Percentiles rank a stretch among this genome's conserved stretches.
Conservation (phyloP, 1,140 invertebrate genomes). For the Lucilia sericata region DNA sequence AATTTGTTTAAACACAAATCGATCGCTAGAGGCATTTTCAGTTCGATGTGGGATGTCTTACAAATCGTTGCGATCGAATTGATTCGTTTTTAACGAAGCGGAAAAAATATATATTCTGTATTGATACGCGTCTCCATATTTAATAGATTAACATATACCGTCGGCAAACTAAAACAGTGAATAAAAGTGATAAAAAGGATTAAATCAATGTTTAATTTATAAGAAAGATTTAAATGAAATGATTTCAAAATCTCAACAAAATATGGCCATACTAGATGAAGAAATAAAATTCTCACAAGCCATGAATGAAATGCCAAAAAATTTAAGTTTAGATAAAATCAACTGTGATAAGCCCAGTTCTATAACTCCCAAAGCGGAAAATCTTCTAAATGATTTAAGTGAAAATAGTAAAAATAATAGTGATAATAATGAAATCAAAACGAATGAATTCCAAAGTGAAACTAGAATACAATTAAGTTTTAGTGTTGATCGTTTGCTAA, state of each 20-base stretch:
- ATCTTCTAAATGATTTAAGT: not conserved
- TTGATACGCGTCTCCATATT: not conserved
- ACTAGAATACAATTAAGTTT: constrained; percentile 65
- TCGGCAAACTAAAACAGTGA: not conserved
- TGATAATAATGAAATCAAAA: constrained; percentile 35
- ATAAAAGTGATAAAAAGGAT: constrained; percentile 1
- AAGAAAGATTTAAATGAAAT: constrained; percentile 8
- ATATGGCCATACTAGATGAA: constrained; percentile 38
- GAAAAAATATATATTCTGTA: not conserved
- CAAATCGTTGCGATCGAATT: constrained; percentile 50
- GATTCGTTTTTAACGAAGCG: not conserved
- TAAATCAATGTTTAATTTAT: not conserved
- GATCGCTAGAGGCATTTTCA: constrained; percentile 51
- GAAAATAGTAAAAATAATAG: constrained; percentile 30
- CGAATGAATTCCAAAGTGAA: constrained; percentile 31
- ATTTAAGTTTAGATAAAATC: constrained; percentile 40
- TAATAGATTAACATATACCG: not conserved
- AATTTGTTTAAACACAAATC: constrained; percentile 46
- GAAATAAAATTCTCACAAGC: constrained; percentile 25
- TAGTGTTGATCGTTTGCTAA: constrained; percentile 62
- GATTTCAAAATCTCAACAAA: constrained; percentile 31
- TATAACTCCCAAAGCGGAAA: not conserved
- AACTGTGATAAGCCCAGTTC: not conserved
- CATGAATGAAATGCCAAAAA: constrained; percentile 32
- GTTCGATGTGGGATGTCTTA: constrained; percentile 65